phyloP scores from a whole-genome alignment of 2,113 vertebrate genomes.

The Petaurus breviceps region DNA sequence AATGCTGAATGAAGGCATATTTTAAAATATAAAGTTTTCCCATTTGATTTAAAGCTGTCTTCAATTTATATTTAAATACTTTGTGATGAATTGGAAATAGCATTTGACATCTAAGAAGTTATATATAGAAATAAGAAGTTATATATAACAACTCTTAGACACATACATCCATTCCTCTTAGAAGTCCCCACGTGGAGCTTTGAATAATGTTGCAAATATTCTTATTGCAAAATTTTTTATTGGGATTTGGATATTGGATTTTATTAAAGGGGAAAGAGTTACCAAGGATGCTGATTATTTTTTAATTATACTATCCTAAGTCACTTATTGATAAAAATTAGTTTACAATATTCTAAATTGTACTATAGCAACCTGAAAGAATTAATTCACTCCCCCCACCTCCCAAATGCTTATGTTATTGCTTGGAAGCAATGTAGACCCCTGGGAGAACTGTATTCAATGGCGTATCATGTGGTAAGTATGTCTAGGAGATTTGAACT shows the following conservation, averaged over 20 bases:
- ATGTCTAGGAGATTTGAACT: not conserved
- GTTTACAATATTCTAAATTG: conserved; percentile 34
- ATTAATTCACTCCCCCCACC: not conserved
- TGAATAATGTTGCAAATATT: conserved; percentile 42
- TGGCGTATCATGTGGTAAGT: conserved; percentile 3
- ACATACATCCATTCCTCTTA: conserved; percentile 19
- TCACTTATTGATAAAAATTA: conserved; percentile 31
- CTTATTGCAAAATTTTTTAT: not conserved
- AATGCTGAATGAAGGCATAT: conserved; percentile 30
- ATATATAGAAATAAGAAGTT: not conserved
- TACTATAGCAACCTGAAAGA: not conserved
- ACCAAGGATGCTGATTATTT: conserved; percentile 24
- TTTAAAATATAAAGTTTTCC: conserved; percentile 32
- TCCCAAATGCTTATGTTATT: not conserved
- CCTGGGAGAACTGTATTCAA: conserved; percentile 25
- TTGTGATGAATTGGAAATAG: conserved; percentile 29
- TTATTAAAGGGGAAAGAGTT: conserved; percentile 21
- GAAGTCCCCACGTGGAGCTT: conserved; percentile 28
- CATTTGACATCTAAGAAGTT: not conserved
- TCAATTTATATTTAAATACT: conserved; percentile 54
- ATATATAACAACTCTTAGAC: not conserved
- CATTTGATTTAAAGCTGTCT: conserved; percentile 8
- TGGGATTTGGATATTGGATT: conserved; percentile 23
- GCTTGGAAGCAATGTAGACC: not conserved
- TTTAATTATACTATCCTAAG: conserved; percentile 1